phyloP scores from a whole-genome alignment of 2,888 invertebrate genomes.

The Dermolepida albohirtum region DNA sequence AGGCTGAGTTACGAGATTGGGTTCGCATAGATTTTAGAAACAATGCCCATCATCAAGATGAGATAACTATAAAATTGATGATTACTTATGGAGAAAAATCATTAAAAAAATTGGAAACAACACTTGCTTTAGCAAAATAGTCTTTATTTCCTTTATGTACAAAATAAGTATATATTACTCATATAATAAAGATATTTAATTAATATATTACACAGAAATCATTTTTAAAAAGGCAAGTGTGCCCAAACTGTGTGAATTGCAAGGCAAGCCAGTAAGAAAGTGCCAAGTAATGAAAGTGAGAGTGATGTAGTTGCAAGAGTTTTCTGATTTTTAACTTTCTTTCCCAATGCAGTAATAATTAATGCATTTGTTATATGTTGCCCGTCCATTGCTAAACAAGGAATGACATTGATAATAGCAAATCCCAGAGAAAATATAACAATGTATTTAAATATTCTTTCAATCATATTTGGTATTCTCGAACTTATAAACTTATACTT shows the following conservation, averaged over 20 bases:
- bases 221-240: constrained; percentile 54
- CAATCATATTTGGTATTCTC: constrained; percentile 76
- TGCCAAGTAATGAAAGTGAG: constrained; percentile 79
- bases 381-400: constrained; percentile 94
- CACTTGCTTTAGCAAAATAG: constrained; percentile 72
- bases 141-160: constrained; percentile 37
- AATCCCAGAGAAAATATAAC: constrained; percentile 90
- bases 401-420: constrained; percentile 90
- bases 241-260: constrained; percentile 52
- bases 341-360: constrained; percentile 51
- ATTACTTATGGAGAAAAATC: constrained; percentile 78
- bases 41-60: constrained; percentile 78
- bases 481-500: constrained; percentile 72
- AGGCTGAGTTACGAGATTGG: constrained; percentile 78
- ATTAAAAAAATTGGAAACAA: constrained; percentile 75
- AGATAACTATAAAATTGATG: constrained; percentile 78
- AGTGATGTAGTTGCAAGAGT: constrained; percentile 73
- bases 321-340: constrained; percentile 39
- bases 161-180: constrained; percentile 25
- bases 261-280: constrained; percentile 71
- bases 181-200: constrained; percentile 9
- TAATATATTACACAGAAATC: constrained; percentile 3
- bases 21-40: constrained; percentile 78
- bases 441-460: constrained; percentile 83
- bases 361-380: constrained; percentile 80